Conservation (phyloP, 1,140 invertebrate species). For the Goniozus legneri region DNA sequence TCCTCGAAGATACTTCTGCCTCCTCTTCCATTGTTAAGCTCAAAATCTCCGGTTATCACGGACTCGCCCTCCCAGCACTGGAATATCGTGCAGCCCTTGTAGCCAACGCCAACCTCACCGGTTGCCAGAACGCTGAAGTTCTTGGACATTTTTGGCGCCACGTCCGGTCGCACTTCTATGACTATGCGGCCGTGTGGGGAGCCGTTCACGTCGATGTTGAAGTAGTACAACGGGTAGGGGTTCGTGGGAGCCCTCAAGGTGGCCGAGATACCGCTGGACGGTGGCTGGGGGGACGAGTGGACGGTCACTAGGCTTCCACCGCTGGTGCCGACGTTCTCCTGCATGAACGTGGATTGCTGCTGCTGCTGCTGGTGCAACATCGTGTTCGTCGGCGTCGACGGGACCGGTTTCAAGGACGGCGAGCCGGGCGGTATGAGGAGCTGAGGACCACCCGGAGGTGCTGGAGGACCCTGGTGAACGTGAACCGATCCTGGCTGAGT, state of each 20-base stretch:
- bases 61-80: constrained; percentile 81
- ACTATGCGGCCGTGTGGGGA: constrained; percentile 70
- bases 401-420: constrained; percentile 40
- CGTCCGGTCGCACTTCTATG: constrained; percentile 79
- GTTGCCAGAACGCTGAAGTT: constrained; percentile 82
- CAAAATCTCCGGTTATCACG: constrained; percentile 77
- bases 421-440: constrained; percentile 46
- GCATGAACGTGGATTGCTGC: constrained; percentile 42
- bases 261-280: constrained; percentile 34
- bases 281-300: constrained; percentile 49
- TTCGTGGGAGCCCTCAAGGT: constrained; percentile 42
- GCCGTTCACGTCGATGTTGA: constrained; percentile 74
- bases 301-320: constrained; percentile 46
- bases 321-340: constrained; percentile 36
- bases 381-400: constrained; percentile 38
- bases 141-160: constrained; percentile 85
- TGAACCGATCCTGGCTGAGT: constrained; percentile 38
- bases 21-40: constrained; percentile 76
- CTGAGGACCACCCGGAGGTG: constrained; percentile 25
- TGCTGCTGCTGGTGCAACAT: constrained; percentile 46
- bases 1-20: constrained; percentile 75
- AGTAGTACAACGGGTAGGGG: constrained; percentile 69
- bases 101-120: constrained; percentile 74
- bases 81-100: constrained; percentile 75
- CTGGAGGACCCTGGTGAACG: constrained; percentile 34